Percentiles rank a stretch among this genome's conserved stretches.
These are phyloP conservation scores for Gobiocypris rarus DNA, from an alignment of 2,113 vertebrate genomes.

Conservation along the genomic window DNA sequence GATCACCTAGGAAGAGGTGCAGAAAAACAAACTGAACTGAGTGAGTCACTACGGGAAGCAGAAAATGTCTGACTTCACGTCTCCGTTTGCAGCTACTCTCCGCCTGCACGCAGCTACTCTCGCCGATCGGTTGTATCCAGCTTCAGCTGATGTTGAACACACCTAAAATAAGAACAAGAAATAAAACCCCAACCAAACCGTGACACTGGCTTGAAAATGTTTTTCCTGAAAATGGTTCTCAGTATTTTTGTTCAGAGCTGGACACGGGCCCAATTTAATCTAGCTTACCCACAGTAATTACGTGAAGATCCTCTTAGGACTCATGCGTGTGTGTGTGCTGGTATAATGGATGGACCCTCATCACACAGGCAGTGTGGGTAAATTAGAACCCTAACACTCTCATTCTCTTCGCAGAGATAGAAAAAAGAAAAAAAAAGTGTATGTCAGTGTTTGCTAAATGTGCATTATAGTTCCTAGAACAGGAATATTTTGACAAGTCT, in stretches of 20 bases:
- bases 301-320: conserved; percentile 47
- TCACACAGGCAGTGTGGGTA: conserved; percentile 49
- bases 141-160: too few species aligned
- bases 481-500: conserved; percentile 14
- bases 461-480: conserved; percentile 25
- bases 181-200: too few species aligned
- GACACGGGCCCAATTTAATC: conserved; percentile 53
- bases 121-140: too few species aligned
- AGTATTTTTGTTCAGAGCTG: conserved; percentile 45
- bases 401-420: not conserved
- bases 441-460: conserved; percentile 39
- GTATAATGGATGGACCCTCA: conserved; percentile 46
- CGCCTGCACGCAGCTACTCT: too few species aligned
- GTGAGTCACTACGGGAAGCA: too few species aligned
- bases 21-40: too few species aligned
- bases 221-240: conserved; percentile 35
- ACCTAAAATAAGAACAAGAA: too few species aligned
- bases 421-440: not conserved
- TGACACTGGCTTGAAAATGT: not conserved
- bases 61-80: too few species aligned
- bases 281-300: conserved; percentile 57
- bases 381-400: conserved; percentile 35
- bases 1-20: too few species aligned
- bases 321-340: conserved; percentile 24
- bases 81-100: too few species aligned